Base-by-base conservation (phyloP, 2,113 vertebrate species). In the Elanoides forficatus region DNA sequence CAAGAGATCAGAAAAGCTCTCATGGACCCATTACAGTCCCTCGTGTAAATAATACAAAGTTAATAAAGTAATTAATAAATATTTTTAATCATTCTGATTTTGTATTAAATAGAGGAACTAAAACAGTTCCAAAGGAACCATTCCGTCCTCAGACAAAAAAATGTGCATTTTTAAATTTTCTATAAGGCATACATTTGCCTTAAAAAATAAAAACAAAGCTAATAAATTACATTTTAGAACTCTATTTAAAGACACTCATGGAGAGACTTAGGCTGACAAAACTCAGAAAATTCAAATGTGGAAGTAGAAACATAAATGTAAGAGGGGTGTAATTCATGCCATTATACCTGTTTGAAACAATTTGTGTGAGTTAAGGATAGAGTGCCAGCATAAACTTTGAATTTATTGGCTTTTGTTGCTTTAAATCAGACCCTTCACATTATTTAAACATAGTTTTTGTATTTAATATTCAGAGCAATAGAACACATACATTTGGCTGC, bases 381-480 rank as follows among this genome's bases (percentile, higher is more conserved):
- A 89, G 74, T 97, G 89, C 96, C 93, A 95, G 92, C 80, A 94
- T 98, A 97, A 97, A 96, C 95, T 97, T 96, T 93, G 86, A 97
- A 97, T 98, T 98, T 98, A 98, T 98, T 98, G 91, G 63, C 68
- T 97, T 98, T 96, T 97, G 94, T 96, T 97, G 97, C 97, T 97
- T 97, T 98, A 98, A 98, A 98, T 98, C 97, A 98, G 87, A 88
- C n/a, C 66, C 76, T 97, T 97, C 97, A 97, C 92, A 97, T 98
- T 97, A 98, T 88, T 98, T 97, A 98, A 98, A 98, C 96, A 97
- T 97, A 93, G 86, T 21, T 96, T 98, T 95, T 96, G 82, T 90
- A 97, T 97, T 98, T 97, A 98, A 97, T 98, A 98, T 98, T 98
- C 97, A 98, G 94, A 98, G 87, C 27, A 73, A 97, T 97, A 95